Conservation (phyloP, 2,797 vertebrate species). For the Spinibarbus caldwelli region DNA sequence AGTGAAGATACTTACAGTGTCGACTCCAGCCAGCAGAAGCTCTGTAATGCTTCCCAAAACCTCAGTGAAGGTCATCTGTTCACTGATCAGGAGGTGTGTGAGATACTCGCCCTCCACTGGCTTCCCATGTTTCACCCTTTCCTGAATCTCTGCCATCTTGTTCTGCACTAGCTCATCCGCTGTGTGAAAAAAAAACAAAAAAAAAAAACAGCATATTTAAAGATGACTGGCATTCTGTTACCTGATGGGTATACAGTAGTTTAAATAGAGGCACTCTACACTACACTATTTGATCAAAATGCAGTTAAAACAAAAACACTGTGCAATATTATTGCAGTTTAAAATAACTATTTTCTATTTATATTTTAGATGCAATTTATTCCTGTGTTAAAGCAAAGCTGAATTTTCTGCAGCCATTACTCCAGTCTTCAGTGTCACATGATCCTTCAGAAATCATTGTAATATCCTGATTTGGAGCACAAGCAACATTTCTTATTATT, state of each 20-base stretch:
- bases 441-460: no score
- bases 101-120: conserved; percentile 79
- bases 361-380: no score
- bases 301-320: background rate
- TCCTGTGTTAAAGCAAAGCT: no score
- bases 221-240: background rate
- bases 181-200: conserved; percentile 52
- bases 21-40: conserved; percentile 82
- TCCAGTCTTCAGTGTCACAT: no score
- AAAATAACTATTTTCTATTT: background rate
- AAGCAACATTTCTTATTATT: no score
- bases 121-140: conserved; percentile 64
- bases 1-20: conserved; percentile 74
- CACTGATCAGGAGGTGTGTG: conserved; percentile 79
- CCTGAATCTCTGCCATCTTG: conserved; percentile 74
- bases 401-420: no score
- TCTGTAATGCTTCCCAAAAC: conserved; percentile 82
- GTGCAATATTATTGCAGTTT: background rate
- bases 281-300: background rate
- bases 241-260: background rate
- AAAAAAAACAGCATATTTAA: background rate
- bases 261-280: background rate
- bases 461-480: no score
- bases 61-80: conserved; percentile 77
- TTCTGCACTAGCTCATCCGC: conserved; percentile 75